Percentiles rank a stretch among this genome's conserved stretches.
Evolutionary conservation across 2,888 invertebrate species (phyloP).

Genomic region (Melolontha melolontha): DNA sequence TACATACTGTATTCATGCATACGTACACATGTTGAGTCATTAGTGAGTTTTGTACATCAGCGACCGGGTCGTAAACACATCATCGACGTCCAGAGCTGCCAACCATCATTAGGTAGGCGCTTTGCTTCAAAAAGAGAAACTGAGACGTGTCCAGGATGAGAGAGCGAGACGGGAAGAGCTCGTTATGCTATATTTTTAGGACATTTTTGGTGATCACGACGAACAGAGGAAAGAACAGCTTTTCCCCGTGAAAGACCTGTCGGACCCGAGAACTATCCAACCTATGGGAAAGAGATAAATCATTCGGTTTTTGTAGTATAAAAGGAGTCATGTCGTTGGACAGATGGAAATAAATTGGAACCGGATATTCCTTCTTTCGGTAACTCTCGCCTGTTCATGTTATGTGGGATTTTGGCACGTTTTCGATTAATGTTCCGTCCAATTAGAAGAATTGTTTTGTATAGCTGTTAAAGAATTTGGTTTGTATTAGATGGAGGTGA

Average conservation of each 20-base stretch:
- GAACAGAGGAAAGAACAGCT: not conserved
- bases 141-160: not conserved
- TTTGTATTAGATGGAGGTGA: too few species aligned
- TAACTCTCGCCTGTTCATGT: constrained; percentile 10
- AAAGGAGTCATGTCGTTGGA: constrained; percentile 1
- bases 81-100: constrained; percentile 56
- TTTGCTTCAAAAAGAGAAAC: not conserved
- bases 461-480: too few species aligned
- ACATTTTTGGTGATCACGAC: constrained; percentile 7
- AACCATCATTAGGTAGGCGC: constrained; percentile 52
- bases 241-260: constrained; percentile 3
- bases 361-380: constrained; percentile 11
- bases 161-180: not conserved
- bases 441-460: not conserved
- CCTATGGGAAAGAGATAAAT: constrained; percentile 18
- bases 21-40: constrained; percentile 63
- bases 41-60: constrained; percentile 62
- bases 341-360: constrained; percentile 24
- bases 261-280: not conserved
- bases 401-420: constrained; percentile 10
- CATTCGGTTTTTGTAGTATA: constrained; percentile 11
- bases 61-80: constrained; percentile 63
- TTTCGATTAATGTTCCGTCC: not conserved
- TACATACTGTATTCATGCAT: constrained; percentile 25
- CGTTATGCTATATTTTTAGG: constrained; percentile 29